Conservation (phyloP, 2,888 invertebrate species). For the Shargacucullia verbasci region DNA sequence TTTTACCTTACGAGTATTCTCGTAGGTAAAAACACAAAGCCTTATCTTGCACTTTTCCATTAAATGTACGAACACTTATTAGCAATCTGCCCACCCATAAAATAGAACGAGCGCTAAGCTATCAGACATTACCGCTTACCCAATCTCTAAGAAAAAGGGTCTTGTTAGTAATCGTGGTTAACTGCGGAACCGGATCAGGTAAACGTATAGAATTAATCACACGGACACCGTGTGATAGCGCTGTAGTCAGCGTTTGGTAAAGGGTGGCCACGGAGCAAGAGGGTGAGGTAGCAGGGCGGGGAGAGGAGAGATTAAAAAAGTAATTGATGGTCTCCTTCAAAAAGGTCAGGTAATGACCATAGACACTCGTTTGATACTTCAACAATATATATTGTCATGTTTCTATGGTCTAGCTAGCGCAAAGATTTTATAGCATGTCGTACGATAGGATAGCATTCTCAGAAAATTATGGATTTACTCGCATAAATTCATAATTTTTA, state of each 20-base stretch:
- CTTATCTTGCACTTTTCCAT: slow-evolving; percentile 21
- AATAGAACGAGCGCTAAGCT: slow-evolving; percentile 47
- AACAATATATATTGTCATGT: too few relatives aligned
- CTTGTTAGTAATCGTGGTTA: slow-evolving; percentile 73
- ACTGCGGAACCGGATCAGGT: slow-evolving; percentile 81
- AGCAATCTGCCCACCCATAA: slow-evolving; percentile 53
- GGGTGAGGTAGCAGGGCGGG: slow-evolving; percentile 7
- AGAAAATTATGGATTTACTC: too few relatives aligned
- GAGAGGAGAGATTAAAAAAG: neutral
- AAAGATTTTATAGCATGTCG: too few relatives aligned
- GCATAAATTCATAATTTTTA: too few relatives aligned
- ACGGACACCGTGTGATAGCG: slow-evolving; percentile 78
- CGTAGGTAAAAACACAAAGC: slow-evolving; percentile 2
- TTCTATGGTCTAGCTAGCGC: too few relatives aligned
- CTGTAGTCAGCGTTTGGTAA: slow-evolving; percentile 77
- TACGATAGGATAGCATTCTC: too few relatives aligned
- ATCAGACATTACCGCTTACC: slow-evolving; percentile 56
- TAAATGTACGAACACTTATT: slow-evolving; percentile 43
- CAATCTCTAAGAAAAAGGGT: slow-evolving; percentile 66
- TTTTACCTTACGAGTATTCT: too few relatives aligned
- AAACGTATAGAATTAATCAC: slow-evolving; percentile 86
- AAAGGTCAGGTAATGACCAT: too few relatives aligned
- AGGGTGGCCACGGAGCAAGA: slow-evolving; percentile 58
- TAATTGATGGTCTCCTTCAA: too few relatives aligned
- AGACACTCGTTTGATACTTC: too few relatives aligned